Conservation (phyloP, 2,113 vertebrate genomes). For the Pardalotus punctatus region DNA sequence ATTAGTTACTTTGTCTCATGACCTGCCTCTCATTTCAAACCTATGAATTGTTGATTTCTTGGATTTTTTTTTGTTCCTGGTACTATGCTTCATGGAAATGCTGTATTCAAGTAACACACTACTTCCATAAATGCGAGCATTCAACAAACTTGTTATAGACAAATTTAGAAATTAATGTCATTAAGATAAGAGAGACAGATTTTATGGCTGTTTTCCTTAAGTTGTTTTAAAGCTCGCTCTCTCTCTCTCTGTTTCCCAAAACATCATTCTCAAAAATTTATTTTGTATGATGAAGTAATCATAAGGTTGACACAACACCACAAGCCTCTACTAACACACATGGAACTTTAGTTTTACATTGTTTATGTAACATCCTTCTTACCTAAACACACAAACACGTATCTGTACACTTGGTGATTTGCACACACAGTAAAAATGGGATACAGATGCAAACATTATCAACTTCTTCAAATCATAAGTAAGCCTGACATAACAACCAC, state of each 20-base stretch:
- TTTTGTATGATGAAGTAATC: neutral
- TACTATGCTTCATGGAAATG: neutral
- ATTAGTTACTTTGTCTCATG: neutral
- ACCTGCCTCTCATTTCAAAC: neutral
- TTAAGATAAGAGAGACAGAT: neutral
- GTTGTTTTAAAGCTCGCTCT: neutral
- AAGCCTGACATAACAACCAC: neutral
- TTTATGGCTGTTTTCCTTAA: neutral
- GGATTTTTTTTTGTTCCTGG: neutral
- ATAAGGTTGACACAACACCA: neutral
- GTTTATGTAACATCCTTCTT: neutral
- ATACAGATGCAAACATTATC: neutral
- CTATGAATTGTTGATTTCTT: neutral
- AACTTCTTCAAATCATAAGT: neutral
- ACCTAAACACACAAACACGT: neutral
- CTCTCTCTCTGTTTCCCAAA: neutral
- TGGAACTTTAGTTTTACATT: fast-evolving
- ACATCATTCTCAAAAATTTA: neutral
- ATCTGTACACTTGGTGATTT: neutral
- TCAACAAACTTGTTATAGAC: neutral
- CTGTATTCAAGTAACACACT: neutral
- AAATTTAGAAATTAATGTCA: neutral
- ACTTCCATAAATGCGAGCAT: neutral
- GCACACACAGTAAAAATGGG: neutral
- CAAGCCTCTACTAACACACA: neutral